These are phyloP conservation scores for Neomonachus schauinslandi DNA, from an alignment of 2,113 vertebrate species.

Conservation along the genomic window DNA sequence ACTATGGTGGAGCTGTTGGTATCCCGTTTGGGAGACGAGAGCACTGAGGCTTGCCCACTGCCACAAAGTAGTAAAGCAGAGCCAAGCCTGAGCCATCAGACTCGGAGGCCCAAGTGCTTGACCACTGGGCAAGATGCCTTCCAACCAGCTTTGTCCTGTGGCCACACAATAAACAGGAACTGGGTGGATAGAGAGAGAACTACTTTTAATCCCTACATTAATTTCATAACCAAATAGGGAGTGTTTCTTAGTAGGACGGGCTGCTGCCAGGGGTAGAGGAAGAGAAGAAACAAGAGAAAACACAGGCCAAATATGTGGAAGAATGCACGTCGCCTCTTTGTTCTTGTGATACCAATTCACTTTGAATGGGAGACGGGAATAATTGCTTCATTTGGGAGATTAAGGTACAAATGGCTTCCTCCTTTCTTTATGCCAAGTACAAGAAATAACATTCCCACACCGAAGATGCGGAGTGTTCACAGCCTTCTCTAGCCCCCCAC, in stretches of 20 bases:
- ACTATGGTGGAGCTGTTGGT: accelerated
- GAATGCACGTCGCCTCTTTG: not conserved
- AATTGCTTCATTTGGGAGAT: conserved; percentile 59
- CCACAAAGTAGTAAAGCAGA: not conserved
- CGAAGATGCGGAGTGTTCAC: not conserved
- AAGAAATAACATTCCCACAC: not conserved
- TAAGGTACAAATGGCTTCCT: conserved; percentile 8
- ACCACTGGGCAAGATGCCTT: not conserved
- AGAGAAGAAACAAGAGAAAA: conserved; percentile 40
- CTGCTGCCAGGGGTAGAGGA: not conserved
- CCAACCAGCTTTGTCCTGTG: not conserved
- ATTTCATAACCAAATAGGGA: conserved; percentile 17
- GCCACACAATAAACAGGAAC: not conserved
- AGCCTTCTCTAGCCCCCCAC: not conserved
- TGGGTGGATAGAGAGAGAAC: not conserved
- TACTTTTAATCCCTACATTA: not conserved
- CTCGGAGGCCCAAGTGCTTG: accelerated
- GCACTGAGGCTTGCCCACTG: accelerated
- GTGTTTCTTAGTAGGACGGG: not conserved
- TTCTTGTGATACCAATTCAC: not conserved
- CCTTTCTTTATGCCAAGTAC: conserved; percentile 2
- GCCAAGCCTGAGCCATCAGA: not conserved
- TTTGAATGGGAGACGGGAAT: not conserved
- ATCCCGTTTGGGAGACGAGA: not conserved
- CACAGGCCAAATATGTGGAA: not conserved